Evolutionary conservation across 2,888 invertebrate species (phyloP).

Genomic region (Odontothrips loti): DNA sequence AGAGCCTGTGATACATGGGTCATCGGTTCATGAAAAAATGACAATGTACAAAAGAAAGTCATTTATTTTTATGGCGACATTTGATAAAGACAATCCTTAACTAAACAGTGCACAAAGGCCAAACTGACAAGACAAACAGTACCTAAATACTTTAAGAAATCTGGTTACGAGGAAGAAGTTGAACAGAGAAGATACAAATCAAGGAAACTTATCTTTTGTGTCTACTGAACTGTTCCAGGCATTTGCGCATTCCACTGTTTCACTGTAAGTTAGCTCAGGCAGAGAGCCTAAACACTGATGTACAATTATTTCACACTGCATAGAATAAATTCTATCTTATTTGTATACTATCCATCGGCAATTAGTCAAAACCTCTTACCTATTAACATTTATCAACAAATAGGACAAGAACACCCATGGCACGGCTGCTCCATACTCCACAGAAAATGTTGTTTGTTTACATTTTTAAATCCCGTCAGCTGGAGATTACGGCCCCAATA

Average conservation of each 20-base stretch:
- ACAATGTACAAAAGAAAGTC: neutral
- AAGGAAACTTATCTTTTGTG: too few species aligned
- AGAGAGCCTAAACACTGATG: too few species aligned
- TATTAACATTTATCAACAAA: neutral
- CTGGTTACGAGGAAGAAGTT: too few species aligned
- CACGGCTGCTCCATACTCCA: neutral
- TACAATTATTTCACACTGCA: neutral
- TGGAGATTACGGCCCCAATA: neutral
- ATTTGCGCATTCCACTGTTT: too few species aligned
- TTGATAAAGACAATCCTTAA: neutral
- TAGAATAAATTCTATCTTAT: neutral
- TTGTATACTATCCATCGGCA: neutral
- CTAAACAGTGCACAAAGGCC: too few species aligned
- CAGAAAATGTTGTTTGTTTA: neutral
- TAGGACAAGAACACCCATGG: neutral
- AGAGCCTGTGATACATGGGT: neutral
- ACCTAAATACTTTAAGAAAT: too few species aligned
- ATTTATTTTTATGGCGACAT: constrained; percentile 11
- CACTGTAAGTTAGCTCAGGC: too few species aligned
- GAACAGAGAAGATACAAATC: too few species aligned
- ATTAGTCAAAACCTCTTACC: neutral
- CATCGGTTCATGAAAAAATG: neutral
- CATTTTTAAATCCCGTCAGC: neutral
- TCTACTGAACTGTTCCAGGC: too few species aligned
- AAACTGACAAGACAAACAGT: too few species aligned